These are phyloP conservation scores for Thumatha senex DNA, from an alignment of 2,888 invertebrate genomes.

Conservation along the genomic window DNA sequence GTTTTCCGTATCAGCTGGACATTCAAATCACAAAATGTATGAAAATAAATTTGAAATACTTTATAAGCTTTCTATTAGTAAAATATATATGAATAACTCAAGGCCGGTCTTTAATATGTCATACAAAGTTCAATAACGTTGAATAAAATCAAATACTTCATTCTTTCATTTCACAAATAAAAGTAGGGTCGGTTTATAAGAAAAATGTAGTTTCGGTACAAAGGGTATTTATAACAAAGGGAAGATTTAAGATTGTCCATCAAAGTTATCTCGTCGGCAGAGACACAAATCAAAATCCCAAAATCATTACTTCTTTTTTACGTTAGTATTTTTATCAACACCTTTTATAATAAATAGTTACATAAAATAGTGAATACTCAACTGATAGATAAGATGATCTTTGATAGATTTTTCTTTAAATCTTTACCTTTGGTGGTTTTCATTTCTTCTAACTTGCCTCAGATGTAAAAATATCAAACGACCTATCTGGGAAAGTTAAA, in stretches of 20 bases:
- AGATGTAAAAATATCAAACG: too few species aligned
- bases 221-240: constrained; percentile 22
- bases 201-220: constrained; percentile 33
- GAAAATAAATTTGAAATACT: too few species aligned
- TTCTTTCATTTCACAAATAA: constrained; percentile 6
- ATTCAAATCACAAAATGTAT: background rate
- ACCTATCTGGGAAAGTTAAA: too few species aligned
- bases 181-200: constrained; percentile 35
- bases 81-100: background rate
- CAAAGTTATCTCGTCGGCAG: constrained; percentile 32
- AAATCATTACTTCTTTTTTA: background rate
- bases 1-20: background rate
- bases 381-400: too few species aligned
- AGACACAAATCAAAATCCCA: constrained; percentile 19
- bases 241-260: constrained; percentile 42
- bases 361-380: too few species aligned
- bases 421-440: too few species aligned
- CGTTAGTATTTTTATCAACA: too few species aligned
- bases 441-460: too few species aligned
- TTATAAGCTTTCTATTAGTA: background rate
- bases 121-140: constrained; percentile 1
- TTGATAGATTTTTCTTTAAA: too few species aligned
- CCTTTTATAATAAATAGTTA: too few species aligned
- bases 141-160: constrained; percentile 9
- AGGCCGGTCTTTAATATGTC: background rate